These are phyloP conservation scores for Cyprinodon brontotheroides DNA, from an alignment of 2,113 vertebrate species.

Conservation along the genomic window DNA sequence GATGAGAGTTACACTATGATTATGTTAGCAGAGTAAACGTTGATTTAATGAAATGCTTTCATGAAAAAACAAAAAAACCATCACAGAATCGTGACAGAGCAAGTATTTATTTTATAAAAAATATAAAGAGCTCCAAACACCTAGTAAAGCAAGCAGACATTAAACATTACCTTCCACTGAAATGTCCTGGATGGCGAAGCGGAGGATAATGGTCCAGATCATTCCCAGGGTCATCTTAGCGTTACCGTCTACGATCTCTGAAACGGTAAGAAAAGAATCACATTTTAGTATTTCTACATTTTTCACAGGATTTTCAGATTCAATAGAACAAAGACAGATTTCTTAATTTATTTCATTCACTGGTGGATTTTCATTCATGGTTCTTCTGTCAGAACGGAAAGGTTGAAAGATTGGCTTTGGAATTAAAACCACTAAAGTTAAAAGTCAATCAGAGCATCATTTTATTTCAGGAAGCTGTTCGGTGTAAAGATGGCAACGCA, in stretches of 20 bases:
- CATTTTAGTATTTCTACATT: background rate
- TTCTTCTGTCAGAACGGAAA: too few species aligned
- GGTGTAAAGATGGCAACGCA: too few species aligned
- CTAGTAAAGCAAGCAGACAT: background rate
- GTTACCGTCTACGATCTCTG: conserved; percentile 98
- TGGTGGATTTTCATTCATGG: too few species aligned
- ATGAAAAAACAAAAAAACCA: background rate
- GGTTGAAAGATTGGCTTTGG: too few species aligned
- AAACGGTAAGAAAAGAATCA: conserved; percentile 11
- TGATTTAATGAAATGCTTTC: too few species aligned
- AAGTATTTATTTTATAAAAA: background rate
- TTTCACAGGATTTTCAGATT: background rate
- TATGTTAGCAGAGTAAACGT: too few species aligned
- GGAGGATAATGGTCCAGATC: conserved; percentile 99
- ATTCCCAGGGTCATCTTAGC: conserved; percentile 99
- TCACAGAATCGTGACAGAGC: background rate
- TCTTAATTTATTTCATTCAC: too few species aligned
- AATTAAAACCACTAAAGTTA: too few species aligned
- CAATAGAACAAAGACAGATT: too few species aligned
- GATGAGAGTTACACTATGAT: background rate
- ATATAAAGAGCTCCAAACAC: background rate
- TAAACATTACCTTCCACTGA: conserved; percentile 90
- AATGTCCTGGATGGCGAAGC: conserved; percentile 99
- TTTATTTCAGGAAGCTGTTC: too few species aligned
- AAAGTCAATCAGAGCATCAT: too few species aligned